These are phyloP conservation scores for Cyprinodon tularosa DNA, from an alignment of 2,113 vertebrate species.

Conservation along the genomic window DNA sequence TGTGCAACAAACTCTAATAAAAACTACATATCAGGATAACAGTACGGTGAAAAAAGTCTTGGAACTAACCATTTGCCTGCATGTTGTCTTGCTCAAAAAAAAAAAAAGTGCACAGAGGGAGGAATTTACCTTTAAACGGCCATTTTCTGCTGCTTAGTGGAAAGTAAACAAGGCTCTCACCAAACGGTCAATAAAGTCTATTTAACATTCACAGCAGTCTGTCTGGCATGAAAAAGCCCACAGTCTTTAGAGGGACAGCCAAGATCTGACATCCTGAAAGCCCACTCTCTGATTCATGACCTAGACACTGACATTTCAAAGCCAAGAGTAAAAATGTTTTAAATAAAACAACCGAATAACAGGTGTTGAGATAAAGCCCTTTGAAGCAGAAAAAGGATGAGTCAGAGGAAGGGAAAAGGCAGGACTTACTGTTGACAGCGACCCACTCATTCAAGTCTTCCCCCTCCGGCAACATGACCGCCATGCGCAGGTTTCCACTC, in stretches of 20 bases:
- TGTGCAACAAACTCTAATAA: background rate
- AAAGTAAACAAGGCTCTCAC: slow-evolving; percentile 45
- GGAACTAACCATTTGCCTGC: background rate
- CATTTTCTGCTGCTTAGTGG: slow-evolving; percentile 35
- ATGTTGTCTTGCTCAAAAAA: background rate
- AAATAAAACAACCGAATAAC: background rate
- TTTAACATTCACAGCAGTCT: slow-evolving; percentile 61
- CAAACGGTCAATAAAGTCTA: slow-evolving; percentile 50
- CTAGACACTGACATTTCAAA: slow-evolving; percentile 26
- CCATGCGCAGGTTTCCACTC: slow-evolving; percentile 93
- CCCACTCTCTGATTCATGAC: slow-evolving; percentile 13
- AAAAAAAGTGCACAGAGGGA: background rate
- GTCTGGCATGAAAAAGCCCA: slow-evolving; percentile 39
- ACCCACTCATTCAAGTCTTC: slow-evolving; percentile 98
- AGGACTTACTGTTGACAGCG: slow-evolving; percentile 91
- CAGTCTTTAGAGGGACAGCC: slow-evolving; percentile 33
- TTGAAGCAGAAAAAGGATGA: background rate
- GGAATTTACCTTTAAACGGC: slow-evolving; percentile 21
- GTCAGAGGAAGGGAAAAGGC: background rate
- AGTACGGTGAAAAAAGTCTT: background rate
- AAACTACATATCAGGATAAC: background rate
- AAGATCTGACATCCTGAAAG: slow-evolving; percentile 35
- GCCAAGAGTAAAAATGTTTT: slow-evolving; percentile 6
- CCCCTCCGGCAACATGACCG: slow-evolving; percentile 92
- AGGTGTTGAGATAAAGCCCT: background rate